phyloP scores from a whole-genome alignment of 2,113 vertebrate species.

The Todiramphus chloris region DNA sequence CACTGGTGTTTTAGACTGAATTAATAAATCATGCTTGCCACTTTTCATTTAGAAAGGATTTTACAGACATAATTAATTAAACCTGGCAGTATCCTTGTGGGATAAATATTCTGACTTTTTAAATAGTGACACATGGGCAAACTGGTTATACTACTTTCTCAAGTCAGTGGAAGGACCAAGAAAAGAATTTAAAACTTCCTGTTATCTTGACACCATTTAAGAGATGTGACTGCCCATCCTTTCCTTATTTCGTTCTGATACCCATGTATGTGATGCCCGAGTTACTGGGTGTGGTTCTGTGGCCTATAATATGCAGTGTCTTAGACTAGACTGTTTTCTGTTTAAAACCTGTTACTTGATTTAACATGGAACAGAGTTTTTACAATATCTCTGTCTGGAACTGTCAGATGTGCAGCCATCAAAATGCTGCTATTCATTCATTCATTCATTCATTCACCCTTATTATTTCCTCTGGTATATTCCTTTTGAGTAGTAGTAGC shows the following conservation, averaged over 20 bases:
- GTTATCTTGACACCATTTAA: neutral
- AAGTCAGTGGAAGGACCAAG: neutral
- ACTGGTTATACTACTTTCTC: conserved; percentile 3
- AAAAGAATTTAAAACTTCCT: neutral
- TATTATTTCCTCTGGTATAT: neutral
- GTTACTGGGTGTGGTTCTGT: neutral
- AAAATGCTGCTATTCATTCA: neutral
- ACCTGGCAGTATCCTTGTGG: neutral
- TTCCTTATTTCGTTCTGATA: neutral
- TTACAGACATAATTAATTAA: conserved; percentile 56
- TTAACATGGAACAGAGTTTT: neutral
- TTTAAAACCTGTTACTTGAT: neutral
- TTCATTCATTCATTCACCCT: neutral
- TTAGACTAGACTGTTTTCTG: neutral
- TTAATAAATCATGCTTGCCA: conserved; percentile 43
- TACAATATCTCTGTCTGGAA: neutral
- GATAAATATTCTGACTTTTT: conserved; percentile 4
- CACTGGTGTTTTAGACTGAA: conserved; percentile 26
- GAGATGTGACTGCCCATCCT: neutral
- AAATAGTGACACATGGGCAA: neutral
- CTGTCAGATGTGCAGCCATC: neutral
- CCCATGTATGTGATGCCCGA: neutral
- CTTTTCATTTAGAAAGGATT: conserved; percentile 54
- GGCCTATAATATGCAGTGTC: neutral
- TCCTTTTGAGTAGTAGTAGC: neutral